phyloP scores from a whole-genome alignment of 2,888 invertebrate species.

The Endomychus coccineus region DNA sequence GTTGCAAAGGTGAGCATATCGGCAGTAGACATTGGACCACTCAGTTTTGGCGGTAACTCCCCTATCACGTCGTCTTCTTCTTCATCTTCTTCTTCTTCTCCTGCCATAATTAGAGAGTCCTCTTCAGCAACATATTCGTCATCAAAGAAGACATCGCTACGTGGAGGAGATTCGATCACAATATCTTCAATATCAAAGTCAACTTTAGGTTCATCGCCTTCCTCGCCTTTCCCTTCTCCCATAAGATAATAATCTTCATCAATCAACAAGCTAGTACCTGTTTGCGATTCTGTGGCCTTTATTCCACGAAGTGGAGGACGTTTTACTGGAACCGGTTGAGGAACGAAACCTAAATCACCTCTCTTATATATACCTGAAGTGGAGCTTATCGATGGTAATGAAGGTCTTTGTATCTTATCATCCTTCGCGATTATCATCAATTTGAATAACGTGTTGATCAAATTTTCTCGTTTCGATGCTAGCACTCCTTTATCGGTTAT shows the following conservation, averaged over 20 bases:
- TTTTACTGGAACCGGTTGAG: constrained; percentile 46
- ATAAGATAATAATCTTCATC: constrained; percentile 2
- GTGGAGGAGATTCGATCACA: constrained; percentile 4
- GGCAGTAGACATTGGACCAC: not conserved
- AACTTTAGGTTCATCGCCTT: not conserved
- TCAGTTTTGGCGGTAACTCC: not conserved
- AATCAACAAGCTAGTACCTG: constrained; percentile 28
- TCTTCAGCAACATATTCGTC: constrained; percentile 11
- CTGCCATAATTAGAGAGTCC: constrained; percentile 4
- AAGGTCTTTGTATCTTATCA: constrained; percentile 41
- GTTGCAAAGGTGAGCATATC: too few relatives aligned
- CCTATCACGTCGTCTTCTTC: not conserved
- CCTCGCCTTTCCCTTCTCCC: not conserved
- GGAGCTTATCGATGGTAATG: constrained; percentile 41
- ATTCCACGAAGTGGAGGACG: constrained; percentile 31
- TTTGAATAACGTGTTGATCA: constrained; percentile 42
- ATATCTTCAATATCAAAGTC: not conserved
- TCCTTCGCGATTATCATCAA: constrained; percentile 37
- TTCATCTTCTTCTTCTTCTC: constrained; percentile 4
- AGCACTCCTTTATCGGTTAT: constrained; percentile 45
- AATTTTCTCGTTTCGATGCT: constrained; percentile 48
- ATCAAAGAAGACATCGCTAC: constrained; percentile 12
- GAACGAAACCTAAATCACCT: constrained; percentile 61
- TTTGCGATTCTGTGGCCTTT: constrained; percentile 31
- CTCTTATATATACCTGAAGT: constrained; percentile 48